phyloP scores from a whole-genome alignment of 2,888 invertebrate species.

The Venustoraphidia nigricollis region DNA sequence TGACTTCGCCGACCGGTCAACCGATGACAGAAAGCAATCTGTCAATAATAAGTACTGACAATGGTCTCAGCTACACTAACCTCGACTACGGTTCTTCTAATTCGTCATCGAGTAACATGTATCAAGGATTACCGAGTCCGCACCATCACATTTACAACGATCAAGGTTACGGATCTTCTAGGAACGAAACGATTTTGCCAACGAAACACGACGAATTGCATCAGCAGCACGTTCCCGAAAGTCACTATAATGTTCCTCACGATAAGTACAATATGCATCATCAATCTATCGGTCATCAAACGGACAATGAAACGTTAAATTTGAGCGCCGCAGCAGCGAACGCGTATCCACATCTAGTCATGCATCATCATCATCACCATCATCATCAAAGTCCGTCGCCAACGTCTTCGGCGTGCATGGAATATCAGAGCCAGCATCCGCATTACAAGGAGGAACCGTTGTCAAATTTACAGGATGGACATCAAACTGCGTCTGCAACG shows the following conservation, averaged over 20 bases:
- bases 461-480: constrained; percentile 21
- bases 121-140: constrained; percentile 10
- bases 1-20: constrained; percentile 25
- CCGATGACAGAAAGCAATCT: constrained; percentile 28
- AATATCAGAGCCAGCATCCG: constrained; percentile 39
- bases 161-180: constrained; percentile 16
- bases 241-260: constrained; percentile 23
- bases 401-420: constrained; percentile 31
- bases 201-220: constrained; percentile 38
- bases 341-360: constrained; percentile 24
- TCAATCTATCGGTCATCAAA: constrained; percentile 31
- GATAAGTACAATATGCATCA: constrained; percentile 27
- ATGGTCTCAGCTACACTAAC: constrained; percentile 80
- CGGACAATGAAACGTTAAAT: constrained; percentile 33
- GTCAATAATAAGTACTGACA: constrained; percentile 66
- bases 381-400: constrained; percentile 22
- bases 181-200: constrained; percentile 22
- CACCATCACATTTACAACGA: constrained; percentile 21
- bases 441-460: constrained; percentile 45
- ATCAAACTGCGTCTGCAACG: constrained; percentile 10
- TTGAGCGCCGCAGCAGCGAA: constrained; percentile 23
- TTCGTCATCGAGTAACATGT: constrained; percentile 19
- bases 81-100: constrained; percentile 54
- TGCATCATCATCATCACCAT: constrained; percentile 14
- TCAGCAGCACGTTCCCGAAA: constrained; percentile 31